Evolutionary conservation across 2,888 invertebrate species (phyloP), one percentile per base, ranked within the genome.

Genomic region (Phyllotreta cruciferae): DNA sequence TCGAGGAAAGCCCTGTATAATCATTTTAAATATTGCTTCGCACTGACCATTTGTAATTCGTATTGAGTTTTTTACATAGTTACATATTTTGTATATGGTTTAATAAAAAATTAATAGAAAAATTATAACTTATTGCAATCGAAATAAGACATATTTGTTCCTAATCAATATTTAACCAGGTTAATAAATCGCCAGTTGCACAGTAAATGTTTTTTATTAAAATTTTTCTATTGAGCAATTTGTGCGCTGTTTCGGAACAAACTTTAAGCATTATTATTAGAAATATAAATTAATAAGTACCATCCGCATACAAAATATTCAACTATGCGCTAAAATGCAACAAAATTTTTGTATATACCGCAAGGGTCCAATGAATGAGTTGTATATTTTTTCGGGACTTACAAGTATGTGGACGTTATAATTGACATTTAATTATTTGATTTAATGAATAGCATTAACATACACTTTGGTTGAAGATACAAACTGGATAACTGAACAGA

Each of bases 371-470:
- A 6, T 37, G 37, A 13, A 37, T 52, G 52, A 52, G 34, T 47
- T 13, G 34, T 37, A 9, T 52, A 6, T 7, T 11, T 11, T 13
- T 8, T 52, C 5, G 11, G 52, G 37, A 37, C 52, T 52, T 52
- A 52, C 37, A 38, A 13, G 37, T 52, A 52, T 52, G 52, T 52
- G 52, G 52, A 52, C 52, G 52, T 52, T 52, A 52, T 52, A 52
- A 52, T 52, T 52, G 52, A 52, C 52, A 52, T 52, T 52, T 52
- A 52, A 52, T 52, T 52, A 52, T 37, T 52, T 52, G 13, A 37
- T 37, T 7, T 37, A 38, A 52, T 37, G 38, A 14, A 52, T 11
- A 52, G 52, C 52, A 38, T 52, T 37, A 50, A 52, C 52, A 52
- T 52, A 52, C 52, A 52, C 38, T 52, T 52, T 37, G 7, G 9